These are phyloP conservation scores for Geococcyx californianus DNA, from an alignment of 2,113 vertebrate species.

Conservation along the genomic window DNA sequence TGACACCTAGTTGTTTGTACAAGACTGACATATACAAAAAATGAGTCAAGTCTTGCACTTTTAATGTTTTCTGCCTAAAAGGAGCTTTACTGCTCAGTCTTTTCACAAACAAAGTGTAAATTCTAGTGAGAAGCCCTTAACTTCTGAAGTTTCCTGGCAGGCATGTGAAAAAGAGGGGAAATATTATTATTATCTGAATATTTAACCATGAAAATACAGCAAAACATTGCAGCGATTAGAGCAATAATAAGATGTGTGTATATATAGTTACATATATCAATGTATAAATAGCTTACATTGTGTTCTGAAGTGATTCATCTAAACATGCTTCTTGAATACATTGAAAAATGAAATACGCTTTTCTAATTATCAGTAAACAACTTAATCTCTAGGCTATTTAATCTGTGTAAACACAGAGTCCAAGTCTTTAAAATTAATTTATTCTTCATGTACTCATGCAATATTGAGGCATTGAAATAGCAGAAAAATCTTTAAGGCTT, in stretches of 20 bases:
- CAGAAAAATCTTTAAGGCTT: neutral
- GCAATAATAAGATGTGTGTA: neutral
- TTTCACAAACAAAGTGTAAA: neutral
- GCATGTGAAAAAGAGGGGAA: neutral
- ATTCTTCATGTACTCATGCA: neutral
- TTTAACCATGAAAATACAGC: neutral
- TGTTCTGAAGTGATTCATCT: neutral
- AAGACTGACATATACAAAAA: neutral
- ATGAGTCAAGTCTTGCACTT: neutral
- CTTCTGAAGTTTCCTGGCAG: neutral
- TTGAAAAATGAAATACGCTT: neutral
- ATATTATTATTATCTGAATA: neutral
- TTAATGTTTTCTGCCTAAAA: neutral
- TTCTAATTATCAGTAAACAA: neutral
- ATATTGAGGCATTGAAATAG: neutral
- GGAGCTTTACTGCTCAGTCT: neutral
- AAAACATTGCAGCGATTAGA: neutral
- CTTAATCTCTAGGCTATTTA: neutral
- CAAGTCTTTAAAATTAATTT: neutral
- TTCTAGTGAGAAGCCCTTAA: neutral
- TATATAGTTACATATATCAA: neutral
- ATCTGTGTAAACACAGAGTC: neutral
- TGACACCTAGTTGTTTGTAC: neutral
- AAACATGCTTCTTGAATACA: neutral
- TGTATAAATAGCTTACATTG: neutral